Evolutionary conservation across 2,888 invertebrate species (phyloP).

Genomic region (Meiosimyza platycephala): DNA sequence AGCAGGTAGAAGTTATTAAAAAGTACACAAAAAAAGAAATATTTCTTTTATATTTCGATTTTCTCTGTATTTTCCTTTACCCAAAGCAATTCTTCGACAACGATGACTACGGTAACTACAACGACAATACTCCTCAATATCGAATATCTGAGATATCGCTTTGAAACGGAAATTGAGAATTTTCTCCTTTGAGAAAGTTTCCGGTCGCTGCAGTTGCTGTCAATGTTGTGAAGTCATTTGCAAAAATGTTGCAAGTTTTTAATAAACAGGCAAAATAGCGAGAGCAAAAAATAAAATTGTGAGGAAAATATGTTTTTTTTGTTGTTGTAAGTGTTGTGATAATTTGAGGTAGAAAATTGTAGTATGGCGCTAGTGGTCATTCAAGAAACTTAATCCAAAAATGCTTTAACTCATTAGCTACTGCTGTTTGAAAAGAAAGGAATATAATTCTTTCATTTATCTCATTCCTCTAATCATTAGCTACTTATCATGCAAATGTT

Average conservation of each 20-base stretch:
- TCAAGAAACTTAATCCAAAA: too few relatives aligned
- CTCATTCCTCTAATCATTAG: too few relatives aligned
- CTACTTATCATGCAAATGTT: too few relatives aligned
- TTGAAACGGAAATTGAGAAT: conserved; percentile 55
- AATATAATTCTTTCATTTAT: too few relatives aligned
- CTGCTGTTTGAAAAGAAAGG: too few relatives aligned
- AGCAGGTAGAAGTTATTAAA: background rate
- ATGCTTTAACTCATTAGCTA: too few relatives aligned
- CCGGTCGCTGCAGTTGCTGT: conserved; percentile 42
- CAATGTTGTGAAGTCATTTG: conserved; percentile 22
- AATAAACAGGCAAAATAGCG: too few relatives aligned
- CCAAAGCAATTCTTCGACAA: conserved; percentile 21
- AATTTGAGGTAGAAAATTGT: too few relatives aligned
- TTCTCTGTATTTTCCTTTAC: background rate
- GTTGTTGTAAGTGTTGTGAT: too few relatives aligned
- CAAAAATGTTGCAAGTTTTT: conserved; percentile 22
- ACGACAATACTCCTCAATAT: conserved; percentile 37
- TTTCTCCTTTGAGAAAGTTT: conserved; percentile 52
- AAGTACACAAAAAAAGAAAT: background rate
- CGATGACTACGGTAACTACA: background rate
- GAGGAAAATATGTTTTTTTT: too few relatives aligned
- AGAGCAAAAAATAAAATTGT: too few relatives aligned
- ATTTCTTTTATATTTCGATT: background rate
- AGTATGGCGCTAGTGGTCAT: too few relatives aligned
- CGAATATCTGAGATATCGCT: conserved; percentile 47